Conservation (phyloP, 2,888 invertebrate species). For the Tipula lateralis region DNA sequence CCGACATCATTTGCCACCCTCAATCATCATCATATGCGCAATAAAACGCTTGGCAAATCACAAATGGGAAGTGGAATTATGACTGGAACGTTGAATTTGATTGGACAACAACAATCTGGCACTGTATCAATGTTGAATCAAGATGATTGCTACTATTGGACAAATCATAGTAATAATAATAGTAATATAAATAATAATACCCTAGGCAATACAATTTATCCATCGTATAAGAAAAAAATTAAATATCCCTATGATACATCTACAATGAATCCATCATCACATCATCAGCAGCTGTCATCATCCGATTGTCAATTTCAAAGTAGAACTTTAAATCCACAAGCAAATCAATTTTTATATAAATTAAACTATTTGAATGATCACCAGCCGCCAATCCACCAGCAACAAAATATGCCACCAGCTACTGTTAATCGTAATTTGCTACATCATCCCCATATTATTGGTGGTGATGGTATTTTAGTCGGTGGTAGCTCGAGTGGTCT, state of each 20-base stretch:
- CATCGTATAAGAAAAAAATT: conserved; percentile 44
- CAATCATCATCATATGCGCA: neutral
- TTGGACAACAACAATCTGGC: conserved; percentile 40
- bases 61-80: conserved; percentile 33
- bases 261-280: conserved; percentile 31
- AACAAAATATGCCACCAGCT: conserved; percentile 29
- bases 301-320: conserved; percentile 19
- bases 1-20: conserved; percentile 28
- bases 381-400: conserved; percentile 12
- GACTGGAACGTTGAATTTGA: conserved; percentile 45
- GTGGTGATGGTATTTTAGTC: neutral
- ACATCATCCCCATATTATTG: conserved; percentile 27
- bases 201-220: conserved; percentile 40
- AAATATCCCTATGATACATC: conserved; percentile 30
- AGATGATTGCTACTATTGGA: neutral
- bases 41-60: neutral
- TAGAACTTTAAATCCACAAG: neutral
- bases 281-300: conserved; percentile 34
- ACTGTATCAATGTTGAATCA: neutral
- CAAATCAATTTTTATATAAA: conserved; percentile 3
- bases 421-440: neutral
- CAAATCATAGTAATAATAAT: conserved; percentile 28
- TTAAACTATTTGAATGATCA: neutral
- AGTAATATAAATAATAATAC: conserved; percentile 31
- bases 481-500: neutral